Percentiles rank a stretch among this genome's conserved stretches.
Conservation (phyloP, 2,113 vertebrate species). For the Prochilodus magdalenae region DNA sequence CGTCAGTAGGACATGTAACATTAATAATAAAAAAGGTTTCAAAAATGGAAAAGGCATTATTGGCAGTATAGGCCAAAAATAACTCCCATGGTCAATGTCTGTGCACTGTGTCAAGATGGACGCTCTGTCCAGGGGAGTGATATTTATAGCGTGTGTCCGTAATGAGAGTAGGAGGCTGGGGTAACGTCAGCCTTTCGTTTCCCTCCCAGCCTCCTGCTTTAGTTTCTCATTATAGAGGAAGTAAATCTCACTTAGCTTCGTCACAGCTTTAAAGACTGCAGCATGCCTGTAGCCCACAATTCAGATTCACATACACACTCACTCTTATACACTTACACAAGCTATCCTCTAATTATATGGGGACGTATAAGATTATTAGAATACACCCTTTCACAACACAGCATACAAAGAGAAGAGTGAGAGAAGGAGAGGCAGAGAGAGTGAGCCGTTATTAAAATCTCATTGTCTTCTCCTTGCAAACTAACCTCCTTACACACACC, state of each 20-base stretch:
- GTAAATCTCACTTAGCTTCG: slow-evolving; percentile 41
- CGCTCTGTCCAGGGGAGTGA: slow-evolving; percentile 31
- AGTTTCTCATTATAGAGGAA: slow-evolving; percentile 48
- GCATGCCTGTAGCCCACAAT: slow-evolving; percentile 2
- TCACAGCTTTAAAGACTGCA: slow-evolving; percentile 27
- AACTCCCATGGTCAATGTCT: slow-evolving; percentile 12
- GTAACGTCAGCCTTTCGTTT: slow-evolving; percentile 33
- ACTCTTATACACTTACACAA: not conserved
- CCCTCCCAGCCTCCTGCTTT: slow-evolving; percentile 16
- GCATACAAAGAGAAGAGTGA: not conserved
- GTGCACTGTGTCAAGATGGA: slow-evolving; percentile 38
- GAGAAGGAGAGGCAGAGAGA: slow-evolving; percentile 5
- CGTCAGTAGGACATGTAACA: not conserved
- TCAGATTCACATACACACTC: not conserved
- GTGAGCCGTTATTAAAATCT: slow-evolving; percentile 41
- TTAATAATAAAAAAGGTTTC: too few relatives aligned
- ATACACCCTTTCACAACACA: slow-evolving; percentile 48
- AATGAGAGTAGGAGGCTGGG: slow-evolving; percentile 46
- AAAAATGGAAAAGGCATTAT: not conserved
- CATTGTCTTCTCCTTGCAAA: slow-evolving; percentile 36
- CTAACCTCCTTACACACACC: slow-evolving; percentile 37
- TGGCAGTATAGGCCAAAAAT: slow-evolving; percentile 14
- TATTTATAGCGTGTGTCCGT: slow-evolving; percentile 48
- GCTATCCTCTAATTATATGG: not conserved
- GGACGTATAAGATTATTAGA: not conserved